phyloP scores from a whole-genome alignment of 2,797 vertebrate species.

The Brachyrhaphis roseni region DNA sequence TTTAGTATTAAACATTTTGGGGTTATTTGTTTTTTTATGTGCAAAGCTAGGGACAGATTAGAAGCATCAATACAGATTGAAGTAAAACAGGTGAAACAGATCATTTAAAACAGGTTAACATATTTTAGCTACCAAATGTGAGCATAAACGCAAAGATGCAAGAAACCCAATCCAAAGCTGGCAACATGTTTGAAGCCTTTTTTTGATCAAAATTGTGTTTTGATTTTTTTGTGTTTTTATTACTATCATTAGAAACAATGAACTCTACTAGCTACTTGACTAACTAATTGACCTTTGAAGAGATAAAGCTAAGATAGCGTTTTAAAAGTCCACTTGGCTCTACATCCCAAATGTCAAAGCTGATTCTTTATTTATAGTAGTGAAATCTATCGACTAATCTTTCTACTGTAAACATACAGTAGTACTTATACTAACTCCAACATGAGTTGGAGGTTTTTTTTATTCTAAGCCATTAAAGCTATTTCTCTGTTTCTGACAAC shows the following conservation, averaged over 20 bases:
- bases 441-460: neutral
- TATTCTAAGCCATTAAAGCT: neutral
- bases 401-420: neutral
- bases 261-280: neutral
- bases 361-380: neutral
- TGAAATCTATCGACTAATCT: neutral
- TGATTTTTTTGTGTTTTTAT: too few relatives aligned
- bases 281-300: neutral
- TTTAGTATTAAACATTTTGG: neutral
- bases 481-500: conserved; percentile 8
- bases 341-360: neutral
- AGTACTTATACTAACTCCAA: neutral
- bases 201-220: neutral
- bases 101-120: neutral
- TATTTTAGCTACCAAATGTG: neutral
- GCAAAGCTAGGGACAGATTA: neutral
- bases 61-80: neutral
- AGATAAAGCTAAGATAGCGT: neutral
- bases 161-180: neutral
- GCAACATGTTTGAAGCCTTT: neutral
- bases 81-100: neutral
- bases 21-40: neutral
- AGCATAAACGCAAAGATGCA: neutral
- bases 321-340: neutral
- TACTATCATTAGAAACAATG: too few relatives aligned